Base-by-base conservation (phyloP, 1,140 invertebrate genomes). In the Drosophila mayri region DNA sequence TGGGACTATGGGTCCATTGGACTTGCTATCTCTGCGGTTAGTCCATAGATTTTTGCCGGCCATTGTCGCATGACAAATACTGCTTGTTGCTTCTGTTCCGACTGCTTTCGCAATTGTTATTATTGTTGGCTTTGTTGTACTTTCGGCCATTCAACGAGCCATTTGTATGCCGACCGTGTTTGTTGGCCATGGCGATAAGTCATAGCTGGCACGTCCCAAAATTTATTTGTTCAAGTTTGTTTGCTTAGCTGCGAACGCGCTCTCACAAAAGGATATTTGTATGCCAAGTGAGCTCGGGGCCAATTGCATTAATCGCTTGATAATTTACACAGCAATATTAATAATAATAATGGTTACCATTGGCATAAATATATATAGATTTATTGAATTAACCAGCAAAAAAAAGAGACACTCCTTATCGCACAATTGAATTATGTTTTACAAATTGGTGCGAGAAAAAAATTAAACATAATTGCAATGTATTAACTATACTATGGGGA, bases 201-300 rank as follows among this genome's bases (percentile, higher is more conserved):
- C 86, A 84, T 88, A 77, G 76, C 61, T 32, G 58, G 76, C 84
- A 88, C 84, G 80, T 88, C 68, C 60, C 50, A 72, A 64, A 90
- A 88, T 90, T 78, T 84, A 84, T 90, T 78, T 88, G 76, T 76
- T 77, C 59, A 82, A 86, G 70, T 88, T 83, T 49, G 61, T 82
- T 68, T 75, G 54, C 63, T 68, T 55, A 64, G 76, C 64, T 55
- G 66, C 8, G 47, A 54, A 32, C 54, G 46, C 68, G 44, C 22
- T 47, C 35, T 57, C 52, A 50, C 20, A 55, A 54, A 72, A 72
- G 68, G 52, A 41, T 50, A 30, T 72, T 25, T 30, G 22, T 50
- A 43, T 32, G 35, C 61, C 28, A 28, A 20, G 25, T 46, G 43
- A 37, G n/a, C 73, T 50, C 43, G 43, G 32, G 55, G 37, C 49